These are phyloP conservation scores for Cervus canadensis DNA, from an alignment of 2,113 vertebrate genomes.

Conservation along the genomic window DNA sequence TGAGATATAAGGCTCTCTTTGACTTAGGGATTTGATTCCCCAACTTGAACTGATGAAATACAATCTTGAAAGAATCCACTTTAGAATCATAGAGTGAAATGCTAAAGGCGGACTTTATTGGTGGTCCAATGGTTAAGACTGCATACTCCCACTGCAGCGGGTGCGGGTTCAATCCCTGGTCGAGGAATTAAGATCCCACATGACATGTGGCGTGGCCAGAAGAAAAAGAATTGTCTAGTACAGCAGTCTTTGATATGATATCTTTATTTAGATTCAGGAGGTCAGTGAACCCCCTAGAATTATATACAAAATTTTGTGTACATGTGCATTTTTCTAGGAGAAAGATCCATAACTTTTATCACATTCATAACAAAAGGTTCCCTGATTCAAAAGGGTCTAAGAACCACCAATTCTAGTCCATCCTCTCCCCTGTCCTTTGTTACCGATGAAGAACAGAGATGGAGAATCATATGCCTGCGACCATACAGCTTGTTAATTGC, in stretches of 20 bases:
- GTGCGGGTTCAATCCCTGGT: not conserved
- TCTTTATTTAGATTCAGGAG: not conserved
- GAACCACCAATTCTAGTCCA: not conserved
- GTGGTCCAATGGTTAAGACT: not conserved
- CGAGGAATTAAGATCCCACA: not conserved
- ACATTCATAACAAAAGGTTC: not conserved
- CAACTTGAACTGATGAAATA: not conserved
- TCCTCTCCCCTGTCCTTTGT: not conserved
- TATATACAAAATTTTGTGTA: not conserved
- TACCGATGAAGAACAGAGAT: not conserved
- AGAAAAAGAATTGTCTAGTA: not conserved
- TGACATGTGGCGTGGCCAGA: not conserved
- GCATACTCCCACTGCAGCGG: not conserved
- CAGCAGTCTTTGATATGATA: not conserved
- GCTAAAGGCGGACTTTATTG: not conserved
- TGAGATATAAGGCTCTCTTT: not conserved
- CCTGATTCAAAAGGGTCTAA: not conserved
- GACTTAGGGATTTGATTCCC: not conserved
- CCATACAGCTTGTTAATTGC: not conserved
- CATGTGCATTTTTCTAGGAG: not conserved
- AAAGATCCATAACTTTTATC: not conserved
- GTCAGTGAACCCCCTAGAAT: not conserved
- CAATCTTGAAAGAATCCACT: not conserved
- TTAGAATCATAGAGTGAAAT: not conserved
- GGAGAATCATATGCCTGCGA: not conserved